Conservation (phyloP, 2,888 invertebrate species). For the Calliopum simillimum region DNA sequence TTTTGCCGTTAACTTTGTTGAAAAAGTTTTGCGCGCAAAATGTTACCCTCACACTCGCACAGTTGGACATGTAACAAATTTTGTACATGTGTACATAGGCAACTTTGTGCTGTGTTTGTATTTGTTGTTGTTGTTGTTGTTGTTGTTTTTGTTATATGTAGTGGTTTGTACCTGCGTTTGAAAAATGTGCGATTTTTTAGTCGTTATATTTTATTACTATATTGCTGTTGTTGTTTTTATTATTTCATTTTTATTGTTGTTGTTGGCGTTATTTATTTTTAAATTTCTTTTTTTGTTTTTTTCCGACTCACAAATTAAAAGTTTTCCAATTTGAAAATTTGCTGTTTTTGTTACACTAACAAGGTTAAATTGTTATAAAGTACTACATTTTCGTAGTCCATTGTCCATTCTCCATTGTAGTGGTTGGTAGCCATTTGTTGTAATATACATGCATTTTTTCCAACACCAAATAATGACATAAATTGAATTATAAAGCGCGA, state of each 20-base stretch:
- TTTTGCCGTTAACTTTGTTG: too few species aligned
- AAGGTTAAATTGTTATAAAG: too few species aligned
- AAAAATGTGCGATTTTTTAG: too few species aligned
- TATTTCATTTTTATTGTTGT: not conserved
- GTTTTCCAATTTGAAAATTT: constrained; percentile 17
- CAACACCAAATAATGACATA: too few species aligned
- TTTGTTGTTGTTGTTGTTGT: constrained; percentile 6
- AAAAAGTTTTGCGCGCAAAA: too few species aligned
- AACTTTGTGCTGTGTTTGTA: not conserved
- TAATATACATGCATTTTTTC: too few species aligned
- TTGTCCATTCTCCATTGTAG: too few species aligned
- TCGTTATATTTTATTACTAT: not conserved
- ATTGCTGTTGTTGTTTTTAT: not conserved
- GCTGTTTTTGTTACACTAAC: not conserved
- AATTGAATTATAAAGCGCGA: too few species aligned
- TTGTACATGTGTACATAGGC: not conserved
- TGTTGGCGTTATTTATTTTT: constrained; percentile 1
- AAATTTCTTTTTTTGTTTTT: not conserved
- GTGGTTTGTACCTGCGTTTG: not conserved
- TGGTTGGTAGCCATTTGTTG: too few species aligned
- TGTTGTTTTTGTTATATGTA: not conserved
- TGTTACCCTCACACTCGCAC: too few species aligned
- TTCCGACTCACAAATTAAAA: constrained; percentile 22
- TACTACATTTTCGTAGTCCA: too few species aligned
- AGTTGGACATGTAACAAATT: not conserved